Evolutionary conservation across 2,797 vertebrate species (phyloP).

Genomic region (Sitta carolinensis): DNA sequence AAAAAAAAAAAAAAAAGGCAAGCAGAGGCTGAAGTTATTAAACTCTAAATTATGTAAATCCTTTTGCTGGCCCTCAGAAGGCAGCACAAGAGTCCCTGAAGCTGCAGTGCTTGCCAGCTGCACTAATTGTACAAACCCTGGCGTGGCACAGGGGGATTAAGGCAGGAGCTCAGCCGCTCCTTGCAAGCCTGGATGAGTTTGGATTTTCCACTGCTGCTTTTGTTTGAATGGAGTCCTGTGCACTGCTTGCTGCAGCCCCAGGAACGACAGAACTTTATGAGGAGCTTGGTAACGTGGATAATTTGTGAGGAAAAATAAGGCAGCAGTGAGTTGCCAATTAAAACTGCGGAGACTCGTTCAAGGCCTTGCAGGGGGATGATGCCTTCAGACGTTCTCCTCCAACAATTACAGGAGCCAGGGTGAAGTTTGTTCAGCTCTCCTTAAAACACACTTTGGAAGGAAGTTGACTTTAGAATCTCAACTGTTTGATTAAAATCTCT

Average conservation of each 20-base stretch:
- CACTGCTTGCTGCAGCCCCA: background rate
- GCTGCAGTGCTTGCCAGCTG: background rate
- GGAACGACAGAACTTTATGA: background rate
- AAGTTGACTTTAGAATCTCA: background rate
- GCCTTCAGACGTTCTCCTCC: background rate
- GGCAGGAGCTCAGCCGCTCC: background rate
- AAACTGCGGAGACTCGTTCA: background rate
- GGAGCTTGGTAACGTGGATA: fast-evolving
- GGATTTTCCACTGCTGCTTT: background rate
- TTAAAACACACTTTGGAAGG: background rate
- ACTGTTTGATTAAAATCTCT: background rate
- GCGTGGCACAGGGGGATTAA: fast-evolving
- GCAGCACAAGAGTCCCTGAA: background rate
- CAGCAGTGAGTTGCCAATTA: background rate
- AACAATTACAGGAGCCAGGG: background rate
- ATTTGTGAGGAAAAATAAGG: background rate
- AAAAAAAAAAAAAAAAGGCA: background rate
- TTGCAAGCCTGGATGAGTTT: background rate
- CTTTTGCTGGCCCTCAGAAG: background rate
- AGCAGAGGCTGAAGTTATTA: background rate
- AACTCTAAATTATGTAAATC: background rate
- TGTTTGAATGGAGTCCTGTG: background rate
- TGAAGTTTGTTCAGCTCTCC: background rate
- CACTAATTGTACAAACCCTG: background rate
- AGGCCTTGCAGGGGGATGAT: background rate